Percentiles rank a stretch among this genome's conserved stretches.
Evolutionary conservation across 2,797 vertebrate genomes (phyloP).

Genomic region (Hafferia zeledoni): DNA sequence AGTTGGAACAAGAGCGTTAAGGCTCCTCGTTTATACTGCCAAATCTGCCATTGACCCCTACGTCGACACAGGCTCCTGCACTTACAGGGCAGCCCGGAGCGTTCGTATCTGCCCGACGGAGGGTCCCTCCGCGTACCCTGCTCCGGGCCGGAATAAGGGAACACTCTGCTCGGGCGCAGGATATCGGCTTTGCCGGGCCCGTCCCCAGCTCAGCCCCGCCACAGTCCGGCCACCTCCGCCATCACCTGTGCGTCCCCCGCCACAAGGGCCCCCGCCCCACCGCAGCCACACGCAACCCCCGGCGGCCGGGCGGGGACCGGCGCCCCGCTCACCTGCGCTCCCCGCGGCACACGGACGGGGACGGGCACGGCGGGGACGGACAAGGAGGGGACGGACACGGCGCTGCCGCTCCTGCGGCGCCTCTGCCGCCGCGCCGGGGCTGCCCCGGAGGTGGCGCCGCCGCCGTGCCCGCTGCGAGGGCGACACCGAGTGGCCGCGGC

Average conservation of each 20-base stretch:
- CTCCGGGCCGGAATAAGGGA: background rate
- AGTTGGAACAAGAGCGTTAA: background rate
- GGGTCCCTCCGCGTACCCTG: background rate
- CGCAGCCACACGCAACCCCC: too few species aligned
- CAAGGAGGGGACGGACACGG: background rate
- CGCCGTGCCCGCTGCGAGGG: background rate
- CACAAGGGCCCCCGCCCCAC: background rate
- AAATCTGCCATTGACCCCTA: rapidly evolving
- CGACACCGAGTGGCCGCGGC: conserved; percentile 19
- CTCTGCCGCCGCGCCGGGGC: background rate
- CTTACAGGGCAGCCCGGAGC: background rate
- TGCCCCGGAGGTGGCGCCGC: background rate
- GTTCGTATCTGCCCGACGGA: rapidly evolving
- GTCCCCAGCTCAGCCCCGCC: background rate
- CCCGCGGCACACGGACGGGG: background rate
- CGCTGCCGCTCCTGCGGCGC: background rate
- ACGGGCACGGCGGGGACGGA: too few species aligned
- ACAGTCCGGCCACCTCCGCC: background rate
- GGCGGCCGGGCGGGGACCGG: too few species aligned
- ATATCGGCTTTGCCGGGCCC: background rate
- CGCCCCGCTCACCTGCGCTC: background rate
- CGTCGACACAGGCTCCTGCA: background rate
- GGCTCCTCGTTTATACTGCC: background rate
- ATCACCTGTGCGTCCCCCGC: background rate
- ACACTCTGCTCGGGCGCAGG: background rate